phyloP scores from a whole-genome alignment of 2,888 invertebrate species.

The Scaptomyza reducta region DNA sequence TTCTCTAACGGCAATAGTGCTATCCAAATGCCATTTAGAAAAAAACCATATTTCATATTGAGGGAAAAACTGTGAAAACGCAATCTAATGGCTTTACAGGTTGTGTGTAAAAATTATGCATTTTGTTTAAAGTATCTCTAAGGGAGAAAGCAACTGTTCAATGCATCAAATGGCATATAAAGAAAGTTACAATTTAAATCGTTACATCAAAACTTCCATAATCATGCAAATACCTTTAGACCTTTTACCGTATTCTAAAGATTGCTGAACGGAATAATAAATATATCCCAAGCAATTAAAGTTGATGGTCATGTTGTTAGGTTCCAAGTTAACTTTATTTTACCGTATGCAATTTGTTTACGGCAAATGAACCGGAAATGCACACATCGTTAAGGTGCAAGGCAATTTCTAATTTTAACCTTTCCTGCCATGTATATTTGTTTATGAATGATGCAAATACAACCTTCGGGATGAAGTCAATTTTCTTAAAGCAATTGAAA shows the following conservation, averaged over 20 bases:
- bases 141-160: neutral
- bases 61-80: conserved; percentile 20
- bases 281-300: neutral
- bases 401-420: conserved; percentile 23
- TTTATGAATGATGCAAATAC: neutral
- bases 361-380: conserved; percentile 71
- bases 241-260: no score
- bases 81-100: conserved; percentile 33
- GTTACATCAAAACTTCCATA: neutral
- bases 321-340: conserved; percentile 30
- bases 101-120: conserved; percentile 61
- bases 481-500: no score
- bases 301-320: neutral
- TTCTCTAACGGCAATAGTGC: conserved; percentile 40
- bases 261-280: neutral
- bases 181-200: neutral
- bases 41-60: neutral
- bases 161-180: no score
- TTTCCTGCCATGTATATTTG: neutral
- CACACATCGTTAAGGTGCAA: conserved; percentile 52
- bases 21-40: conserved; percentile 3
- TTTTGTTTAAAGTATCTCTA: conserved; percentile 37
- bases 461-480: neutral
- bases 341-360: conserved; percentile 43
- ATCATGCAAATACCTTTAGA: no score